Percentiles rank a stretch among this genome's conserved stretches.
These are phyloP conservation scores for Miniopterus natalensis DNA, from an alignment of 2,113 vertebrate genomes.

Conservation along the genomic window DNA sequence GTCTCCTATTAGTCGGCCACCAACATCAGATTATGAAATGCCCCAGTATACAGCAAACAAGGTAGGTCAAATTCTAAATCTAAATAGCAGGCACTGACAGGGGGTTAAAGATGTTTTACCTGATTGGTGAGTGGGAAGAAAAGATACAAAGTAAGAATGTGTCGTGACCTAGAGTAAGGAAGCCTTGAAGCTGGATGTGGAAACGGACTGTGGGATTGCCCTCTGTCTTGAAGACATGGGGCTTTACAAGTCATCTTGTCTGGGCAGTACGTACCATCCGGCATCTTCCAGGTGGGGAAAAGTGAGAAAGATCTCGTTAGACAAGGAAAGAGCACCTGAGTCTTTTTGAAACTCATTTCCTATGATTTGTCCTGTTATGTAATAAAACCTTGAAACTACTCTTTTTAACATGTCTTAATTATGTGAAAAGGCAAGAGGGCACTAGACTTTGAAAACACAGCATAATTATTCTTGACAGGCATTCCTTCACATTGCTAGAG, in stretches of 20 bases:
- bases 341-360: neutral
- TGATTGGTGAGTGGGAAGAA: neutral
- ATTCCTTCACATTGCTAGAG: neutral
- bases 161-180: neutral
- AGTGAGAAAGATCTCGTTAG: neutral
- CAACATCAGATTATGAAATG: neutral
- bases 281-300: neutral
- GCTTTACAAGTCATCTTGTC: neutral
- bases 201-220: neutral
- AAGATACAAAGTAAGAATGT: too few relatives aligned
- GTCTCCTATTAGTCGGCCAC: neutral
- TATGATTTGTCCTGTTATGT: neutral
- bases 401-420: neutral
- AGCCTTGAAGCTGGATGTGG: neutral
- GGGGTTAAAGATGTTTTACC: neutral
- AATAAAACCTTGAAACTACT: neutral
- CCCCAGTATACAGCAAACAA: too few relatives aligned
- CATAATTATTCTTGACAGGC: neutral
- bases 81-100: neutral
- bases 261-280: too few relatives aligned
- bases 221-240: neutral
- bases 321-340: neutral
- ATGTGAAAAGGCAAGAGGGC: neutral
- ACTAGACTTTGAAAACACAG: neutral
- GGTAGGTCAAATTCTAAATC: neutral